These are phyloP conservation scores for Zaprionus ghesquierei DNA, from an alignment of 1,140 invertebrate species.

Conservation along the genomic window DNA sequence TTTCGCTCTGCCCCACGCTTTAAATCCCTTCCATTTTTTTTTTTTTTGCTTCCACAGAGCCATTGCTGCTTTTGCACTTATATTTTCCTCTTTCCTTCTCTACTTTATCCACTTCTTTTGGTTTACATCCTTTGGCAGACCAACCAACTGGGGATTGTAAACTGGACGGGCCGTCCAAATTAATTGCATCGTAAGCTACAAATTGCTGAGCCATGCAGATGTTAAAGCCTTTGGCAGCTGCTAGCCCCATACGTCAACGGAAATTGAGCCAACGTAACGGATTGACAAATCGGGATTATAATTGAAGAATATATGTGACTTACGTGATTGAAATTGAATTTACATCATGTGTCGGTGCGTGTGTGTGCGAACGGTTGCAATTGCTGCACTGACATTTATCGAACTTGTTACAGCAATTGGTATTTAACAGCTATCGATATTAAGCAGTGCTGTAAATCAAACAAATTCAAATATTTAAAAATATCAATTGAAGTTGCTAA, in stretches of 20 bases:
- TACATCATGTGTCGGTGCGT: not conserved
- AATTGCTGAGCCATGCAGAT: conserved; percentile 32
- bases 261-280: conserved; percentile 9
- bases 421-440: not conserved
- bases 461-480: not conserved
- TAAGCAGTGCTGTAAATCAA: not conserved
- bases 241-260: conserved; percentile 13
- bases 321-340: not conserved
- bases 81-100: conserved; percentile 1
- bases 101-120: conserved; percentile 7
- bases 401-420: too few species aligned
- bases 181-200: conserved; percentile 27
- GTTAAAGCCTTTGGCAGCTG: conserved; percentile 10
- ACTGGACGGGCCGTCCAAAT: not conserved
- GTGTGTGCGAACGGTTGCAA: too few species aligned
- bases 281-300: conserved; percentile 13
- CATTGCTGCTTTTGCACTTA: not conserved
- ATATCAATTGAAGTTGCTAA: not conserved
- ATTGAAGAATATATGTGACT: not conserved
- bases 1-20: not conserved
- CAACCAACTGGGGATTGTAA: not conserved
- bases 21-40: not conserved
- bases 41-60: not conserved
- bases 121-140: not conserved
- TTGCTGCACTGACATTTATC: too few species aligned